Percentiles rank a stretch among this genome's conserved stretches.
Evolutionary conservation across 2,888 invertebrate genomes (phyloP).

Genomic region (Clusia tigrina): DNA sequence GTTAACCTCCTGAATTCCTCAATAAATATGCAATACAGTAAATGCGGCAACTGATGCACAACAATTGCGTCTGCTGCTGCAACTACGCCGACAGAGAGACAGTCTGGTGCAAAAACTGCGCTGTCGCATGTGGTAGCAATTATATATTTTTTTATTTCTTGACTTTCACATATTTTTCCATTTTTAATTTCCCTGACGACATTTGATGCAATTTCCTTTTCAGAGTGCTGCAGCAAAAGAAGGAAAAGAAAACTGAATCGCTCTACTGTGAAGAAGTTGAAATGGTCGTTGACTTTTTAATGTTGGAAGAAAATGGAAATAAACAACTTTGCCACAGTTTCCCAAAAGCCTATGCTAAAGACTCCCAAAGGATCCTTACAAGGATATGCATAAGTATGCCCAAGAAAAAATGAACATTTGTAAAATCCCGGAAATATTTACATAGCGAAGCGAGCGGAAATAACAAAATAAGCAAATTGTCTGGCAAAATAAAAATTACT

Average conservation of each 20-base stretch:
- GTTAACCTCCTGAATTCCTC: conserved; percentile 9
- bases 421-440: conserved; percentile 57
- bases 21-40: conserved; percentile 38
- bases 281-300: conserved; percentile 12
- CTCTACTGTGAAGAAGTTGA: neutral
- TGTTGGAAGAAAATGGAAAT: conserved; percentile 6
- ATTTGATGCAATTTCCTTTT: conserved; percentile 35
- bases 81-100: conserved; percentile 25
- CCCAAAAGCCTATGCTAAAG: conserved; percentile 25
- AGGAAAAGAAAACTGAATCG: neutral
- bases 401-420: conserved; percentile 22
- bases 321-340: conserved; percentile 9
- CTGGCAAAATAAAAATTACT: conserved; percentile 65
- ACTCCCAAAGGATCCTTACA: conserved; percentile 31
- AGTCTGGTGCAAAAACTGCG: conserved; percentile 29
- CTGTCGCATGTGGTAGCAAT: conserved; percentile 19
- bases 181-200: conserved; percentile 35
- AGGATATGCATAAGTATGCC: conserved; percentile 6
- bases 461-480: conserved; percentile 65
- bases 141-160: neutral
- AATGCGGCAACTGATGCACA: conserved; percentile 45
- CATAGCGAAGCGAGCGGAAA: conserved; percentile 55
- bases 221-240: neutral
- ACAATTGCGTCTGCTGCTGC: conserved; percentile 32
- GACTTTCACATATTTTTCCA: conserved; percentile 31